Base-by-base conservation (phyloP, 2,888 invertebrate genomes). In the Cephus pulcher region DNA sequence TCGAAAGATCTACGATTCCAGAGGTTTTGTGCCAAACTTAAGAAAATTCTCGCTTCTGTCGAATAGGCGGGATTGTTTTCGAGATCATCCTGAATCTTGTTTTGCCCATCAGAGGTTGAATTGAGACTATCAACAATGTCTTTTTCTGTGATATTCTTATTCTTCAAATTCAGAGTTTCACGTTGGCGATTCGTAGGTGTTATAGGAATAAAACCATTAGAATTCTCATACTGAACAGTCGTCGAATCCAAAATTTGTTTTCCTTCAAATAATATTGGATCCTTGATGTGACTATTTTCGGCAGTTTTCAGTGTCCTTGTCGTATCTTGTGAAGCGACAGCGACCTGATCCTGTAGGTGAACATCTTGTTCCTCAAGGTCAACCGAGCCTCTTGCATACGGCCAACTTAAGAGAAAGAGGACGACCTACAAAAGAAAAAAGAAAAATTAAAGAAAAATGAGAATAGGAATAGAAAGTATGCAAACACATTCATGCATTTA, bases 391-490 rank as follows among this genome's bases (percentile, higher is more conserved):
- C 79, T 83, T 77, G 83, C 84, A 81, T 82, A 86, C 77, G 86
- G 84, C 89, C 90, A 90, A 80, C 82, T 86, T 78, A 90, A 83
- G 78, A 89, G 81, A 79, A 90, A 82, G 74, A 90, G 76, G 78
- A 91, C 89, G 89, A 88, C 88, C 89, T 85, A 90, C 88, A 90
- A 90, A 86, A 87, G 86, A 87, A 88, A 89, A 71, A 15, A 33
- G 32, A 71, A 34, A 71, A 71, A 33, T 32, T 3, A 34, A 86
- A 84, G 86, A 85, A 34, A 85, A 86, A 74, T 88, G 81, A 76
- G 87, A 89, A 90, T 82, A 91, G 89, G 89, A 89, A 90, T 56
- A 90, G 83, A 90, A 90, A 88, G 88, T 85, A 79, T 84, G 83
- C 83, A 83, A 83, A 84, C 85, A 84, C 23, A 15, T 40, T 35